Evolutionary conservation across 2,888 invertebrate species (phyloP), one percentile per base, ranked within the genome.

Genomic region (Amblyjoppa proteus): DNA sequence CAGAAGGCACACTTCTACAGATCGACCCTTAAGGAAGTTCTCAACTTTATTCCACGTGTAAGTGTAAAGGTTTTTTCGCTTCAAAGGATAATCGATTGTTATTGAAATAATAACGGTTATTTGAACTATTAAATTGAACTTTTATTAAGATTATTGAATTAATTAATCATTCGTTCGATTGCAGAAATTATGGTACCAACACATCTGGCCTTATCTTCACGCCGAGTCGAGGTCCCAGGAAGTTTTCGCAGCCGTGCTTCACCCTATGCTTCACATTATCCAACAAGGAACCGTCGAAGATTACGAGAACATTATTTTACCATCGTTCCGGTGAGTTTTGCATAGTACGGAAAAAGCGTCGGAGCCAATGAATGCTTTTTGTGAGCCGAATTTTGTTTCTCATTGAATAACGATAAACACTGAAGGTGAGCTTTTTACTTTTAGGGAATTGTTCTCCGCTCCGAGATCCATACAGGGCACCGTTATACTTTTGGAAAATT

Each of bases 131-230:
- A 11, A 9, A 41, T 41, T 3, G 2, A 41, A 9, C 41, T 41
- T 41, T 41, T 11, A 9, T 41, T 41, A 11, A 11, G 41, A 56
- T n/a, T 11, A 7, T 20, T 45, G 5, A 34, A 20, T 45, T 41
- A 73, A 11, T 58, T 28, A 28, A 9, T 49, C 2, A 7, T 66
- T 31, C 28, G 16, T 68, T 20, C 2, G 34, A 38, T 58, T 95
- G 75, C 95, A 99, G 99, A 99, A 99, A 97, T 95, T 99, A 75
- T 97, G 98, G 96, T 99, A 98, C 95, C 98, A 98, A 94, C 98
- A 98, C 94, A 97, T 99, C 71, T 98, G 99, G 97, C 98, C 98
- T 51, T 96, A 97, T 89, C 95, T 99, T 85, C 97, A 97, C 92
- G 96, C 96, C 88, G 99, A 99, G 94, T 96, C 98, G 94, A 96